phyloP scores from a whole-genome alignment of 2,888 invertebrate species.

The Deroplatys truncata region DNA sequence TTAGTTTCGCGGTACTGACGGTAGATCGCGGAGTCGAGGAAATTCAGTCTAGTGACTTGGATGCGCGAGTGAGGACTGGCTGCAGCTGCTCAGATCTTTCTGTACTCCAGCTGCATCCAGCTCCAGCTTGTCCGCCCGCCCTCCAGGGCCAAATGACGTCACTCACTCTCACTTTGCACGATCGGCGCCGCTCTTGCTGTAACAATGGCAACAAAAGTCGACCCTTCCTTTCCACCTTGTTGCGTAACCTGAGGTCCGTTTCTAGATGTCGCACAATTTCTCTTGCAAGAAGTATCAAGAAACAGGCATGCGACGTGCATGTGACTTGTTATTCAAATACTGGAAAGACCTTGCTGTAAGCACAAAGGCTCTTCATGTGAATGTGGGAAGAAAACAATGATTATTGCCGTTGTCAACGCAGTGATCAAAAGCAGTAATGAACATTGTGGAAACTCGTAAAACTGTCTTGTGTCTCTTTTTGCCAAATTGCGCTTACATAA shows the following conservation, averaged over 20 bases:
- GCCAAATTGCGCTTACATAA: too few species aligned
- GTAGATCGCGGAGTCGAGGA: neutral
- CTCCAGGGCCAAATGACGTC: neutral
- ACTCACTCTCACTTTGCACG: conserved; percentile 11
- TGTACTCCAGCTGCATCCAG: neutral
- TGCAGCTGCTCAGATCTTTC: neutral
- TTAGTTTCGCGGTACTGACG: too few species aligned
- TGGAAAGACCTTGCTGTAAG: neutral
- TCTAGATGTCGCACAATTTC: neutral
- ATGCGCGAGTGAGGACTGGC: neutral
- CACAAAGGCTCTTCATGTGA: neutral
- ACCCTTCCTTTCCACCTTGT: neutral
- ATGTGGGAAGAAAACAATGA: neutral
- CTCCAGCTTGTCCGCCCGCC: neutral
- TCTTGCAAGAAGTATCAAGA: neutral
- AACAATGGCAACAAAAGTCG: neutral
- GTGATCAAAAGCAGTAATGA: too few species aligned
- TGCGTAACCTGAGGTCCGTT: neutral
- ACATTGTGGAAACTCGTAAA: too few species aligned
- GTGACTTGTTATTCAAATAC: too few species aligned
- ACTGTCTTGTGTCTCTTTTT: too few species aligned
- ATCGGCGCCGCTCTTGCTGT: neutral
- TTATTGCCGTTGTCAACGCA: neutral
- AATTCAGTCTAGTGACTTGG: neutral
- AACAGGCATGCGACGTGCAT: too few species aligned